phyloP scores from a whole-genome alignment of 2,113 vertebrate genomes.

The Zapus hudsonius region DNA sequence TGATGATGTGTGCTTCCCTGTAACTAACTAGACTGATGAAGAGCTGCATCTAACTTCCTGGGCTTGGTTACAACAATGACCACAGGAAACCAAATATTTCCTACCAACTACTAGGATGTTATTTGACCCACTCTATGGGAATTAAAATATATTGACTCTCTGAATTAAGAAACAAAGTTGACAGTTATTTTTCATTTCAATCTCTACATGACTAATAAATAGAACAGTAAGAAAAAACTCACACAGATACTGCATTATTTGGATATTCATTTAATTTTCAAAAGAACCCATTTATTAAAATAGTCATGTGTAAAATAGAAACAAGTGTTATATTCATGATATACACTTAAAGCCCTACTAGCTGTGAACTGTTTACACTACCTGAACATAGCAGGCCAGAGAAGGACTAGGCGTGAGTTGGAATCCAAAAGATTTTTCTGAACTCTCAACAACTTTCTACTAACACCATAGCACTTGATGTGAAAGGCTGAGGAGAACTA shows the following conservation, averaged over 20 bases:
- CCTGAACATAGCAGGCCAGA: background rate
- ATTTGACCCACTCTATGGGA: background rate
- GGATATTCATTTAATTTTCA: background rate
- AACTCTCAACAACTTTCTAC: background rate
- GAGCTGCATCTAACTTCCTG: background rate
- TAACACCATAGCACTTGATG: background rate
- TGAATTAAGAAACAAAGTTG: background rate
- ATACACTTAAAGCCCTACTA: background rate
- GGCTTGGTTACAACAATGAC: background rate
- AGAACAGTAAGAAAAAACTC: background rate
- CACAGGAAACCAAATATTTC: background rate
- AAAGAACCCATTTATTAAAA: background rate
- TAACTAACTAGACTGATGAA: background rate
- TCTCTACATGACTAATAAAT: conserved; percentile 11
- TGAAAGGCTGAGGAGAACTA: background rate
- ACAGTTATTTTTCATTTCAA: background rate
- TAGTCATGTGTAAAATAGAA: background rate
- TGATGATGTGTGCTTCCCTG: background rate
- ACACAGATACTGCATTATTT: background rate
- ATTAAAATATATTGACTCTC: conserved; percentile 28
- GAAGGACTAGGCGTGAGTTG: background rate
- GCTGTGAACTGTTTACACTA: background rate
- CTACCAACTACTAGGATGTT: background rate
- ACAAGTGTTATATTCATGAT: background rate
- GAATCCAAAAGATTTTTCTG: background rate